Conservation (phyloP, 37 sponge, comb jelly and placozoan species). For the Axinella damicornis region DNA sequence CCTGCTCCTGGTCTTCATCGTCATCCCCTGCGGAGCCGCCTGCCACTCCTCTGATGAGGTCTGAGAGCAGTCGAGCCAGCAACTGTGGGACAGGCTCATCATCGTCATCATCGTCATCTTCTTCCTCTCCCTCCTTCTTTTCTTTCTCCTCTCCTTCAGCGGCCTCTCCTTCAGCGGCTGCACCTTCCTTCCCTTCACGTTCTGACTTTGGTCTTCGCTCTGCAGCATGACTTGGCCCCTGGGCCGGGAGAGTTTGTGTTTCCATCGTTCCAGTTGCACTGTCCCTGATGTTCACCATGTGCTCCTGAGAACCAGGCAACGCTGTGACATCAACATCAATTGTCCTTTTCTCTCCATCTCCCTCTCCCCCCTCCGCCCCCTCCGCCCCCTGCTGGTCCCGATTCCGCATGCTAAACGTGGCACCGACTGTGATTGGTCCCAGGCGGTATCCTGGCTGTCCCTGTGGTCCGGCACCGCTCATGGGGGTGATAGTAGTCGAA, state of each 20-base stretch:
- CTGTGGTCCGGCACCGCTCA: background rate
- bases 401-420: background rate
- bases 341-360: background rate
- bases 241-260: background rate
- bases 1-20: background rate
- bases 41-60: constrained; percentile 21
- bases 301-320: background rate
- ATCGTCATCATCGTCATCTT: background rate
- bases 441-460: background rate
- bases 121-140: background rate
- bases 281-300: background rate
- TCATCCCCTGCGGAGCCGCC: background rate
- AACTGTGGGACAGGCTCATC: constrained; percentile 21
- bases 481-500: background rate
- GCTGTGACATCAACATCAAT: background rate
- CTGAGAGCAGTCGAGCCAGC: constrained; percentile 14
- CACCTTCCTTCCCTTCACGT: background rate
- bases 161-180: background rate
- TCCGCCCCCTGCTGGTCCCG: background rate
- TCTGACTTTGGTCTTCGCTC: background rate
- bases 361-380: constrained; percentile 3
- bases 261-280: background rate
- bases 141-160: background rate
- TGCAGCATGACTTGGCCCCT: background rate
- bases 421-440: background rate